These are phyloP conservation scores for Gambelia wislizenii DNA, from an alignment of 2,797 vertebrate species.

Conservation along the genomic window DNA sequence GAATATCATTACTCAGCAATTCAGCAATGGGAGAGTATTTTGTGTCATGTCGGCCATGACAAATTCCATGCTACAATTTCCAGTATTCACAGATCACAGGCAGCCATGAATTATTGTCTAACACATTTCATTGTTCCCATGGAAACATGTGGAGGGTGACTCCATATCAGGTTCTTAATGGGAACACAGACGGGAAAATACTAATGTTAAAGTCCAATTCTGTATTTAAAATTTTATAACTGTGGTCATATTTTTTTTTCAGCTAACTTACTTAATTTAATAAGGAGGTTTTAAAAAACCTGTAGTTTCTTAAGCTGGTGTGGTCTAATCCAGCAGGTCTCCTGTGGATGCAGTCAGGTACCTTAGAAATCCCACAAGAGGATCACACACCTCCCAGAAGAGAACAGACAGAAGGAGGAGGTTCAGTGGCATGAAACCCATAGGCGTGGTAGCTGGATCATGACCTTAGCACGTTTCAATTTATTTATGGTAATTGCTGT, in stretches of 20 bases:
- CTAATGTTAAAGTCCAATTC: constrained; percentile 7
- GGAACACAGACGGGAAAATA: not conserved
- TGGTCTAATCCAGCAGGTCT: not conserved
- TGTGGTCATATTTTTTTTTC: not conserved
- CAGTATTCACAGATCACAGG: constrained; percentile 20
- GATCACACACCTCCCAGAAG: not conserved
- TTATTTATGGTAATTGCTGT: not conserved
- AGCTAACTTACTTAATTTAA: not conserved
- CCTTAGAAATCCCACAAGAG: not conserved
- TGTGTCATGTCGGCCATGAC: not conserved
- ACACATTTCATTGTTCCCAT: constrained; percentile 41
- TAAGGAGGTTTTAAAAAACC: not conserved
- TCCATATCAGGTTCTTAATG: constrained; percentile 15
- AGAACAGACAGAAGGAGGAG: not conserved
- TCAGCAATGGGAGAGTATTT: not conserved
- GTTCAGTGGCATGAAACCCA: not conserved
- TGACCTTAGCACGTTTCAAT: not conserved
- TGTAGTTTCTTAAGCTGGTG: not conserved
- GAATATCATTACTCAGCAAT: not conserved
- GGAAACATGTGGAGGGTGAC: constrained; percentile 29
- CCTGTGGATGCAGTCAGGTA: not conserved
- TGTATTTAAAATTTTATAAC: not conserved
- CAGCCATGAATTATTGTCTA: constrained; percentile 35
- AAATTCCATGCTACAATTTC: constrained; percentile 24
- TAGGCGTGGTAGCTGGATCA: not conserved